Evolutionary conservation across 2,113 vertebrate species (phyloP).

Genomic region (Hippocampus comes): DNA sequence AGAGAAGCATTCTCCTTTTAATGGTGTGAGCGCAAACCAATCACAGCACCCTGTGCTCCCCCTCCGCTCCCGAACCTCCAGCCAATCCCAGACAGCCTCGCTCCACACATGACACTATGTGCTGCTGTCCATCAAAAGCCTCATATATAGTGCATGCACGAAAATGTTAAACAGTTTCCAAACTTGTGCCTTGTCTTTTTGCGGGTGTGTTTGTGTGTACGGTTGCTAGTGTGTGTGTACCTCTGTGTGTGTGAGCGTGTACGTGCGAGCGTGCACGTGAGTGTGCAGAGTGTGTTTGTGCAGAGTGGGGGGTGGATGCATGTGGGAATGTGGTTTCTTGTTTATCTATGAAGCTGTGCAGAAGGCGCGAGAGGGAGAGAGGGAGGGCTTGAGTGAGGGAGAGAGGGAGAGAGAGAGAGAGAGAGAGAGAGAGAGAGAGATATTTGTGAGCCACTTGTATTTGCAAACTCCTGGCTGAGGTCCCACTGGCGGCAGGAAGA

Average conservation of each 20-base stretch:
- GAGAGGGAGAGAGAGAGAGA: conserved; percentile 3
- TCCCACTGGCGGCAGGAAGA: conserved; percentile 55
- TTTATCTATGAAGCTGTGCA: conserved; percentile 46
- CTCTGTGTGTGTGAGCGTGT: neutral
- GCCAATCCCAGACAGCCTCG: conserved; percentile 75
- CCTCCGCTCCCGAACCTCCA: conserved; percentile 60
- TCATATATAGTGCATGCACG: conserved; percentile 92
- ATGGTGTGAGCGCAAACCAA: conserved; percentile 79
- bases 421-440: conserved; percentile 20
- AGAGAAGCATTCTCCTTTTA: conserved; percentile 80
- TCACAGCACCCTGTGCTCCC: conserved; percentile 69
- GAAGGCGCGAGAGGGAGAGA: conserved; percentile 28
- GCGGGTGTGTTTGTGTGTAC: neutral
- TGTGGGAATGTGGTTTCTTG: conserved; percentile 47
- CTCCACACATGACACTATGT: conserved; percentile 82
- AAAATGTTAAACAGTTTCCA: conserved; percentile 82
- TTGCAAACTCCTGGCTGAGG: conserved; percentile 62
- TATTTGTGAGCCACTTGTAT: conserved; percentile 59
- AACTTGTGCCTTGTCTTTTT: conserved; percentile 54
- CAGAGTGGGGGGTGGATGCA: conserved; percentile 19
- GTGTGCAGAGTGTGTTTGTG: neutral
- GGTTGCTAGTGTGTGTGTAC: no score
- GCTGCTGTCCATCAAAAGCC: conserved; percentile 86
- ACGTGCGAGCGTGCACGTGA: neutral
- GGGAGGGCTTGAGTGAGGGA: conserved; percentile 13